A percentile compares a stretch with the other conserved stretches of the same genome.
Evolutionary conservation across 1,140 invertebrate species (phyloP).

Genomic region (Brachystomella parvula): DNA sequence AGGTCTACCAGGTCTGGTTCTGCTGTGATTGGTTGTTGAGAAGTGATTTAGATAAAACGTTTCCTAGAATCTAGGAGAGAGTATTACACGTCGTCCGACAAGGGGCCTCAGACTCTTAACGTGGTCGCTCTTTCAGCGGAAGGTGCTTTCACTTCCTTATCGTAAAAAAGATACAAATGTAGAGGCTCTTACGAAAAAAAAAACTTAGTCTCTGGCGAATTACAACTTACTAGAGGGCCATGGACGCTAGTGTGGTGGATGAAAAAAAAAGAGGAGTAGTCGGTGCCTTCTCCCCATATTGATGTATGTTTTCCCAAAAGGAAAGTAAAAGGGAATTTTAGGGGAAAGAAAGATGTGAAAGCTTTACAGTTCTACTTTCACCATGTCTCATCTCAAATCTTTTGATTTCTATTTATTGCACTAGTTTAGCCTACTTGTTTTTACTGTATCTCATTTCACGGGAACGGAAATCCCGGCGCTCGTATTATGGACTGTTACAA

Average conservation of each 20-base stretch:
- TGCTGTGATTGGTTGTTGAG: no score
- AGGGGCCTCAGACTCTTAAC: no score
- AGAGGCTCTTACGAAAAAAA: not conserved
- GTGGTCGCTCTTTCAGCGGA: no score
- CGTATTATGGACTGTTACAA: no score
- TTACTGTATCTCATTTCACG: not conserved
- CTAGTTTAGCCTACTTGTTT: not conserved
- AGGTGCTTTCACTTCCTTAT: not conserved
- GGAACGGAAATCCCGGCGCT: no score
- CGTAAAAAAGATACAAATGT: not conserved
- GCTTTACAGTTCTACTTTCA: not conserved
- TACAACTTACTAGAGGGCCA: no score
- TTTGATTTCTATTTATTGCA: constrained; percentile 8
- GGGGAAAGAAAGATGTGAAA: constrained; percentile 7
- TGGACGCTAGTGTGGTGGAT: no score
- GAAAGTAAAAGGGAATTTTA: not conserved
- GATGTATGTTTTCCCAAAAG: constrained; percentile 5
- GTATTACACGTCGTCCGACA: no score
- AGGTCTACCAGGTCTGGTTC: no score
- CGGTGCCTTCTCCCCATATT: not conserved
- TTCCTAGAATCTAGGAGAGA: no score
- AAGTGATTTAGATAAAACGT: constrained; percentile 11
- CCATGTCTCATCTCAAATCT: not conserved
- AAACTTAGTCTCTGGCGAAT: not conserved
- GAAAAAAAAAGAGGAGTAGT: not conserved